Conservation (phyloP, 2,888 invertebrate species). For the Himalopsyche tibetana region DNA sequence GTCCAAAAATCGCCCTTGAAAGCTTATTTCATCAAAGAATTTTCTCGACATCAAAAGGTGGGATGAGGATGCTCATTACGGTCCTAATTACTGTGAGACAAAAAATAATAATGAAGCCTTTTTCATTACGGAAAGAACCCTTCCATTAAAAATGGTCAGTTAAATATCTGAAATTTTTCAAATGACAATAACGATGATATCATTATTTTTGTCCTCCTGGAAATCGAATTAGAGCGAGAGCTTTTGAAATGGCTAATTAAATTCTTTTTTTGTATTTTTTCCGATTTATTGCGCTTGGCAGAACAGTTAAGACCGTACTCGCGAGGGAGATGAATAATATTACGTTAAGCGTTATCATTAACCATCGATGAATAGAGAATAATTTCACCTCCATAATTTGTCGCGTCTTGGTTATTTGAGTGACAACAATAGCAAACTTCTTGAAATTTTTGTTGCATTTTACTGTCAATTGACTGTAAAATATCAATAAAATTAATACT, state of each 20-base stretch:
- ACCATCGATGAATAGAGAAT: too few species aligned
- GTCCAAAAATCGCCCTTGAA: not conserved
- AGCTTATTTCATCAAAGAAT: not conserved
- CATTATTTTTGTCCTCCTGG: slow-evolving; percentile 4
- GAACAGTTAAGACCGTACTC: too few species aligned
- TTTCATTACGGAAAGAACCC: slow-evolving; percentile 13
- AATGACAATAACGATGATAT: not conserved
- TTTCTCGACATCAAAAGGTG: not conserved
- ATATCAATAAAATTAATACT: too few species aligned
- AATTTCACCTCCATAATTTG: too few species aligned
- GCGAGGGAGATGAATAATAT: too few species aligned
- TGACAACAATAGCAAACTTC: too few species aligned
- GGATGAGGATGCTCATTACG: not conserved
- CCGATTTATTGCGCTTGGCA: too few species aligned
- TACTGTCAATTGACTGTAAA: too few species aligned
- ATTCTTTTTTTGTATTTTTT: too few species aligned
- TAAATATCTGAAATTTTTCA: not conserved
- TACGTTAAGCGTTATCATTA: too few species aligned
- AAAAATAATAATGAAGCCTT: slow-evolving; percentile 1
- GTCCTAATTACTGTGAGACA: slow-evolving; percentile 18
- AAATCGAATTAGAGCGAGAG: not conserved
- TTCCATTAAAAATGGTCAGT: not conserved
- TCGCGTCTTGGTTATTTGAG: too few species aligned
- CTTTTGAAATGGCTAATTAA: not conserved
- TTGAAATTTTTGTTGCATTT: too few species aligned